Base-by-base conservation (phyloP, 2,797 vertebrate species). In the Buceros bicornis region DNA sequence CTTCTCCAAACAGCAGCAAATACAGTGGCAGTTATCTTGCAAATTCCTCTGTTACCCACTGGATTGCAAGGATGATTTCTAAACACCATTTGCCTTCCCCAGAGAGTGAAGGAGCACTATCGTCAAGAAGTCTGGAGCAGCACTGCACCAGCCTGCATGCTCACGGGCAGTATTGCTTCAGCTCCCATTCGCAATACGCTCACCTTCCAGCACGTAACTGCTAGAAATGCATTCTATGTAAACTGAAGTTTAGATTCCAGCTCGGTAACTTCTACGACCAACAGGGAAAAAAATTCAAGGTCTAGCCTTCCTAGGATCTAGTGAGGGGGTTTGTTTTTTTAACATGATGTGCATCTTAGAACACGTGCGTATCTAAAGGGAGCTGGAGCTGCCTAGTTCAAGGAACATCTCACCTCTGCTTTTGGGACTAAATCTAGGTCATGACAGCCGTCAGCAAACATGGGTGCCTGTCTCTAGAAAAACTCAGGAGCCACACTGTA, bases 1-100 rank as follows among this genome's bases (percentile, higher is more conserved):
- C 76, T 86, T 74, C 88, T 67, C 72, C 53, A 53, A 94, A 91
- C 29, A 83, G 50, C 48, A 78, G 67, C 48, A 69, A 92, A 82
- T 11, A 78, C 60, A 77, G 67, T 4, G 11, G 51, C n/a, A 79
- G 89, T 84, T 54, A 93, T 87, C 74, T 84, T 73, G 42, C 79
- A 43, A 79, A 90, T 92, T 92, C 92, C 84, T 73, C 45, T 47
- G 79, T 12, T 70, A 83, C 69, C 71, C 87, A 28, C 33, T 11
- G 70, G 71, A 78, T 50, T 73, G 66, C n/a, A 43, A 62, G 43
- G 61, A 53, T 28, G 64, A 73, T 78, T 93, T 87, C 74, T 77
- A 87, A 96, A 93, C 84, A 96, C 40, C 28, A 28, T 40, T 24
- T 69, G 37, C 58, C 82, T 79, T 92, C 91, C 57, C 81, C 42